Evolutionary conservation across 2,797 vertebrate genomes (phyloP), one percentile per base, ranked within the genome.

Genomic region (Dermochelys coriacea): DNA sequence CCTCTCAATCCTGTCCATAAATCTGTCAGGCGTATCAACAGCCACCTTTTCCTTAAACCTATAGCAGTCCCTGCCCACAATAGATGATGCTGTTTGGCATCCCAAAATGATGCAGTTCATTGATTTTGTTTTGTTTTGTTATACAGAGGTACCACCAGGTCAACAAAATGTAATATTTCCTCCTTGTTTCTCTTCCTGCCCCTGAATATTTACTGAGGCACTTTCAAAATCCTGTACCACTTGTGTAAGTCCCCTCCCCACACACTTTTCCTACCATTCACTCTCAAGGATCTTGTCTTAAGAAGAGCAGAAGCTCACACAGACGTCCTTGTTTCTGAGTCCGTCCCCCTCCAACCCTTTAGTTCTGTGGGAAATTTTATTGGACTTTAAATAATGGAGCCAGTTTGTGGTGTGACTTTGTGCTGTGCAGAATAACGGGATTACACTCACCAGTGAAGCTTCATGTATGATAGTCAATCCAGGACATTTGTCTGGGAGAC

Each of bases 351-450:
- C 34, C 19, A 51, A 23, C 34, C 75, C 59, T 59, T 27, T 34
- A n/a, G 0, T 41, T n/a, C 57, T 55, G 86, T 41, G 12, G 14
- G 74, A 41, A 5, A 0, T 1, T 0, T 12, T 27, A 2, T 0
- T 37, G 49, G 11, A 57, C 82, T 80, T 51, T 4, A 5, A 29
- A 18, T 0, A 57, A 74, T 6, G 2, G 37, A 51, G 83, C 81
- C 15, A 5, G 18, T 25, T 37, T 23, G 86, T 77, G 88, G 71
- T 75, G 5, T 27, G 1, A 68, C 64, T 25, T 45, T 23, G 85
- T 84, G 89, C 77, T 75, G 5, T 23, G 1, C 25, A 8, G 91
- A 6, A 2, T 88, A 61, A 49, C 23, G 1, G 84, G 86, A 0
- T 7, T 23, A 79, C 87, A 77, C 15, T 74, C 71, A 4, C 1